Evolutionary conservation across 2,797 vertebrate genomes (phyloP), one percentile per base, ranked within the genome.

Genomic region (Hippopotamyrus pictus): DNA sequence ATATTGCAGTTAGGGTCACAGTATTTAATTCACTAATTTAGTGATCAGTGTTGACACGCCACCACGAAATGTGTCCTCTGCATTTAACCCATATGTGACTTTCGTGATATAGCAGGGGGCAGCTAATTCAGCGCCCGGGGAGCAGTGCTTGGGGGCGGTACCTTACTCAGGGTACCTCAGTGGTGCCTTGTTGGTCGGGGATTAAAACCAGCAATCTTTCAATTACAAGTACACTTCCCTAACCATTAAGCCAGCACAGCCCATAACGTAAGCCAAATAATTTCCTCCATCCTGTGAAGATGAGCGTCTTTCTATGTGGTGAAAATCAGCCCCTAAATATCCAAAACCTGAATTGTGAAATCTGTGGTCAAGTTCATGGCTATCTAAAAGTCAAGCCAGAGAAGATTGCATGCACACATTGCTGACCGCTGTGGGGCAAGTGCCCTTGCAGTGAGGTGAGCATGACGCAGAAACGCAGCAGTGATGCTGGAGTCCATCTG

Each of bases 311-410:
- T 59, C 14, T 22, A 89, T 25, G 51, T 57, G 12, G 53, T 0
- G n/a, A 46, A 41, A 65, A 57, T 54, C 88, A 85, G 22, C 29
- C 7, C 57, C 57, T 50, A 48, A 41, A 48, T 69, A 46, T 69
- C 37, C 44, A 62, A 25, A 50, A 37, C 46, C 14, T 37, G 41
- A 57, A 41, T 90, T 90, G 54, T 62, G 65, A 82, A 90, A 90
- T 88, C 2, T 41, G 54, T 51, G 86, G 86, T 84, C 53, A 83
- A 54, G 51, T 79, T 83, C 73, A 59, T 51, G n/a, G 53, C 51
- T 50, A 79, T 22, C 88, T 65, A 25, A 14, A 11, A 41, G 44
- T 59, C 54, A 76, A 65, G 88, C 65, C 59, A 90, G 83, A 37
- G 37, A 14, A 54, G 62, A 54, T 87, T 65, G 25, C 89, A 62